Conservation (phyloP, 1,140 invertebrate genomes). For the Portunus trituberculatus region DNA sequence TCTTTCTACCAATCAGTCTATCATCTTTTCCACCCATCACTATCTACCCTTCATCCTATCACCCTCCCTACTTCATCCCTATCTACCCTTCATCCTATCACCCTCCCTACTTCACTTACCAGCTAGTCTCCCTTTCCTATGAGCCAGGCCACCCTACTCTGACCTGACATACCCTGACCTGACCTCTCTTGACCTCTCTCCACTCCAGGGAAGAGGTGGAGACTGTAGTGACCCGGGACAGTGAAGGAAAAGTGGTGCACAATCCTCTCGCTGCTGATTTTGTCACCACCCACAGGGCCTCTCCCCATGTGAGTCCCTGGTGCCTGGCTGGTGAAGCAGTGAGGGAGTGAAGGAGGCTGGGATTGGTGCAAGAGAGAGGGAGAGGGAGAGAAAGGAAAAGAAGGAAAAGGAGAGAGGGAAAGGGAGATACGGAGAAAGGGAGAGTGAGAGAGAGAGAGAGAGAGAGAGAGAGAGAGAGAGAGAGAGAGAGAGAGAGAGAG, state of each 20-base stretch:
- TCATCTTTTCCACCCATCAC: no score
- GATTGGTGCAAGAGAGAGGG: not conserved
- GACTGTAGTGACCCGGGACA: not conserved
- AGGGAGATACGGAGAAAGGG: no score
- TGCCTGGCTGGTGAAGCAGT: not conserved
- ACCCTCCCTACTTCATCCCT: no score
- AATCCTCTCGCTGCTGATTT: conserved; percentile 36
- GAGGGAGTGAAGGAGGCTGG: not conserved
- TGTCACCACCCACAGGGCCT: not conserved
- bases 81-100: no score
- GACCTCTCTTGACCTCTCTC: not conserved
- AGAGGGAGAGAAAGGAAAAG: not conserved
- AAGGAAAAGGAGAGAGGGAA: not conserved
- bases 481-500: not conserved
- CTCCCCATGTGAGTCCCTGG: conserved; percentile 28
- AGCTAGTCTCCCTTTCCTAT: no score
- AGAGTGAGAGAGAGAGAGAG: no score
- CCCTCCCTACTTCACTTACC: no score
- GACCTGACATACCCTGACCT: no score
- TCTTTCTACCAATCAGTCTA: no score
- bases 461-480: not conserved
- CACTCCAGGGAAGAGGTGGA: not conserved
- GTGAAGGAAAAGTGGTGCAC: conserved; percentile 14
- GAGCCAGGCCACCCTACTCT: no score
- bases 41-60: no score